phyloP scores from a whole-genome alignment of 2,113 vertebrate species.

The Hippocampus mohnikei region DNA sequence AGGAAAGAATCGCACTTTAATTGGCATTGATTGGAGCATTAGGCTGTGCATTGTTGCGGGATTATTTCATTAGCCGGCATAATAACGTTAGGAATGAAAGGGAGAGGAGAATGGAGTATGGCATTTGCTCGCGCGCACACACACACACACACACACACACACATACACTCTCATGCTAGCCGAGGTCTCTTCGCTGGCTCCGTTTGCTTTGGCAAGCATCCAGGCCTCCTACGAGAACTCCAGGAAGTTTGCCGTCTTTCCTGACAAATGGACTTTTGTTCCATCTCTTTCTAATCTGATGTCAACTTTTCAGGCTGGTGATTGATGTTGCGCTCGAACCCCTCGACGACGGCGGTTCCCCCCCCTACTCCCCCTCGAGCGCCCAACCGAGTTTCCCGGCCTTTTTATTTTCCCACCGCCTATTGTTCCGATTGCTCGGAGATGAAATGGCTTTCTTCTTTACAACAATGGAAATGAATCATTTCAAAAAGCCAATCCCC shows the following conservation, averaged over 20 bases:
- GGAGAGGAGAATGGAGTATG: slow-evolving; percentile 56
- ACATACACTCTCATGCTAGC: slow-evolving; percentile 25
- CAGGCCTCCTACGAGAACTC: slow-evolving; percentile 42
- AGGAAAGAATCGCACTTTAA: slow-evolving; percentile 50
- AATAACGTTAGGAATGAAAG: slow-evolving; percentile 66
- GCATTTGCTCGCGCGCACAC: slow-evolving; percentile 43
- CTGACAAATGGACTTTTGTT: slow-evolving; percentile 60
- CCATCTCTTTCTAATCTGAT: slow-evolving; percentile 16
- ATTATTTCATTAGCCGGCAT: slow-evolving; percentile 72
- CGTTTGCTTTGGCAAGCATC: slow-evolving; percentile 47
- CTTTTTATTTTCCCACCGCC: slow-evolving; percentile 25
- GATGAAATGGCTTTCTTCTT: slow-evolving; percentile 42
- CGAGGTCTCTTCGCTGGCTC: slow-evolving; percentile 31
- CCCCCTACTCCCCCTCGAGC: not conserved
- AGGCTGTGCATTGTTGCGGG: slow-evolving; percentile 60
- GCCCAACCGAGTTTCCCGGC: slow-evolving; percentile 16
- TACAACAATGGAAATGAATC: slow-evolving; percentile 44
- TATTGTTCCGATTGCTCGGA: slow-evolving; percentile 33
- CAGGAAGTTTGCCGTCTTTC: slow-evolving; percentile 61
- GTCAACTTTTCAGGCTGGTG: slow-evolving; percentile 51
- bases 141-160: not conserved
- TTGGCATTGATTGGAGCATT: slow-evolving; percentile 70
- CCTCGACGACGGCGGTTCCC: slow-evolving; percentile 27
- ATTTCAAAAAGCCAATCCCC: slow-evolving; percentile 25
- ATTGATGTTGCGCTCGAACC: slow-evolving; percentile 65